Base-by-base conservation (phyloP, 2,797 vertebrate genomes). In the Sebastes reedi region DNA sequence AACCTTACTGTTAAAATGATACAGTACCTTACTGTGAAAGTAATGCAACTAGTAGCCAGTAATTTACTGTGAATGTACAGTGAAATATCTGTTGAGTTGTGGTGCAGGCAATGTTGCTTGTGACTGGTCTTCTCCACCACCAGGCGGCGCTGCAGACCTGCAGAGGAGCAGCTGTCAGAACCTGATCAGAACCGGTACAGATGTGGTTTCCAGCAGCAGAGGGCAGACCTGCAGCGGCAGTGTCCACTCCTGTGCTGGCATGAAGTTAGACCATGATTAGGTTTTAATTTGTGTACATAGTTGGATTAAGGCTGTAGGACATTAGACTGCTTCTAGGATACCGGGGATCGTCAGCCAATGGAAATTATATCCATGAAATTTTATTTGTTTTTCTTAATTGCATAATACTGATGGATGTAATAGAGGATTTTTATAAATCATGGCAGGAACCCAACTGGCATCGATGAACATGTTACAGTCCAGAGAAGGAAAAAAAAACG, bases 401-500 rank as follows among this genome's bases (percentile, higher is more conserved):
- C 18, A 30, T 36, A 25, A 9, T 20, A 39, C 27, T 6, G 14
- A 8, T 59, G 7, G 6, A 8, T 14, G 18, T 13, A 3, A 55
- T 24, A 1, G 4, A 25, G 8, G 9, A 29, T 55, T 34, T 39
- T 50, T 56, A 24, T 52, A 27, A 59, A 39, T 66, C 9, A 14
- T 13, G 6, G n/a, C 7, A 32, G 67, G 62, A 50, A 71, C 67
- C 61, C 11, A 54, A 22, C 70, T 46, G 3, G 13, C 9, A 39
- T 59, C 56, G 32, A 60, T 75, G 29, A 73, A 77, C 62, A 55
- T 27, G 52, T 68, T 34, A 36, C 2, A 1, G 22, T 56, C 13
- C 27, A 55, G 5, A 82, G n/a, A 54, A 52, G 2, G 2, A 55
- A 52, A 76, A 69, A 69, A 69, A 67, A 77, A 72, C 22, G 72